A percentile compares a stretch with the other conserved stretches of the same genome.
Evolutionary conservation across 2,113 vertebrate species (phyloP).

Genomic region (Albula glossodonta): DNA sequence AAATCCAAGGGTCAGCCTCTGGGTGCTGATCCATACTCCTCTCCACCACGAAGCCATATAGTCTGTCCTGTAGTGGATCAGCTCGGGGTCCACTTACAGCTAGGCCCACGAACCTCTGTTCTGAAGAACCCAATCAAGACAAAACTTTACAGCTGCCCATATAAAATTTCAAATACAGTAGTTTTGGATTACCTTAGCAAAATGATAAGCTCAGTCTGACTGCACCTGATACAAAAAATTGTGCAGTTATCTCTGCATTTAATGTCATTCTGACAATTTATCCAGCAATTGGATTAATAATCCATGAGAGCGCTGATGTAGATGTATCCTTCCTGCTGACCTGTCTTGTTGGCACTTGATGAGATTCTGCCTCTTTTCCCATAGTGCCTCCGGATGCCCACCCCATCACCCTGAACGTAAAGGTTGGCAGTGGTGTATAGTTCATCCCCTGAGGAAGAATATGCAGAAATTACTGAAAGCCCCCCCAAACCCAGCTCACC

Average conservation of each 20-base stretch:
- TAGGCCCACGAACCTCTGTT: slow-evolving; percentile 59
- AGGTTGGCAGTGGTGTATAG: slow-evolving; percentile 23
- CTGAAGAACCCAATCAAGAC: slow-evolving; percentile 39
- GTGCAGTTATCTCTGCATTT: neutral
- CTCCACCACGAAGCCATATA: slow-evolving; percentile 64
- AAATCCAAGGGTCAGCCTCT: slow-evolving; percentile 50
- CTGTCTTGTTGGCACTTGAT: neutral
- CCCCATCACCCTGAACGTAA: neutral
- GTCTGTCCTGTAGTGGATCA: slow-evolving; percentile 40
- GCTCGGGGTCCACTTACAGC: slow-evolving; percentile 26
- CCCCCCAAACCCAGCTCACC: neutral
- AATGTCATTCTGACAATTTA: no score
- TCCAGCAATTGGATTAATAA: neutral
- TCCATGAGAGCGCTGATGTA: neutral
- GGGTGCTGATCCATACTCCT: slow-evolving; percentile 22
- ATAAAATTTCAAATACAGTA: neutral
- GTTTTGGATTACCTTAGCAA: neutral
- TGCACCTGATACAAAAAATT: neutral
- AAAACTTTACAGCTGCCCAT: neutral
- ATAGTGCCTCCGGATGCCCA: slow-evolving; percentile 23
- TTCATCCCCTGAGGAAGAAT: slow-evolving; percentile 14
- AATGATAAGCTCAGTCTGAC: neutral
- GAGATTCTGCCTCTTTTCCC: neutral
- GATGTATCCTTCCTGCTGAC: neutral
- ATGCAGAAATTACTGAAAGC: neutral